Percentiles rank a stretch among this genome's conserved stretches.
These are phyloP conservation scores for Agraylea sexmaculata DNA, from an alignment of 1,140 invertebrate species.

Conservation along the genomic window DNA sequence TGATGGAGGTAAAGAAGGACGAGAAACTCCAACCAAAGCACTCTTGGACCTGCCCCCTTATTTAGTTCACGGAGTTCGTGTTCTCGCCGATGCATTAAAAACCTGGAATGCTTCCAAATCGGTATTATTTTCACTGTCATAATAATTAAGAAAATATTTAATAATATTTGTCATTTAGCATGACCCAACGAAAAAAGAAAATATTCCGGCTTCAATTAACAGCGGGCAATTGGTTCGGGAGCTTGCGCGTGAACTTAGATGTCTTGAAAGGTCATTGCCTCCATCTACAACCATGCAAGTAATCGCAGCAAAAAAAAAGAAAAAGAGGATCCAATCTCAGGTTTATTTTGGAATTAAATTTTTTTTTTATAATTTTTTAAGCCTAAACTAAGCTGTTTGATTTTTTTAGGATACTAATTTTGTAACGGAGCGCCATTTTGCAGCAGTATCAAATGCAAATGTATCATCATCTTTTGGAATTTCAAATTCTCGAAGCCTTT, in stretches of 20 bases:
- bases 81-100: conserved; percentile 33
- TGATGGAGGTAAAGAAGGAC: conserved; percentile 22
- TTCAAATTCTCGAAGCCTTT: conserved; percentile 20
- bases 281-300: background rate
- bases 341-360: conserved; percentile 5
- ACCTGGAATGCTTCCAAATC: conserved; percentile 37
- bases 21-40: conserved; percentile 7
- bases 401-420: conserved; percentile 1
- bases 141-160: conserved; percentile 1
- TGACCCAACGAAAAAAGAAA: conserved; percentile 33
- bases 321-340: conserved; percentile 10
- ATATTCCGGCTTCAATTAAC: conserved; percentile 38
- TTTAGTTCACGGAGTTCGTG: conserved; percentile 29
- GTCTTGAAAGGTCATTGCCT: conserved; percentile 29
- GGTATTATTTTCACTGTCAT: conserved; percentile 22
- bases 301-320: conserved; percentile 11
- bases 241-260: conserved; percentile 33
- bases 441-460: conserved; percentile 9
- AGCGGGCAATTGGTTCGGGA: conserved; percentile 36
- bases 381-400: background rate
- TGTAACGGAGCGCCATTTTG: conserved; percentile 14
- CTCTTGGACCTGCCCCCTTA: conserved; percentile 26
- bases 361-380: background rate
- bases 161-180: conserved; percentile 22
- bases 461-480: background rate